Conservation (phyloP, 2,888 invertebrate genomes). For the Diloba caeruleocephala region DNA sequence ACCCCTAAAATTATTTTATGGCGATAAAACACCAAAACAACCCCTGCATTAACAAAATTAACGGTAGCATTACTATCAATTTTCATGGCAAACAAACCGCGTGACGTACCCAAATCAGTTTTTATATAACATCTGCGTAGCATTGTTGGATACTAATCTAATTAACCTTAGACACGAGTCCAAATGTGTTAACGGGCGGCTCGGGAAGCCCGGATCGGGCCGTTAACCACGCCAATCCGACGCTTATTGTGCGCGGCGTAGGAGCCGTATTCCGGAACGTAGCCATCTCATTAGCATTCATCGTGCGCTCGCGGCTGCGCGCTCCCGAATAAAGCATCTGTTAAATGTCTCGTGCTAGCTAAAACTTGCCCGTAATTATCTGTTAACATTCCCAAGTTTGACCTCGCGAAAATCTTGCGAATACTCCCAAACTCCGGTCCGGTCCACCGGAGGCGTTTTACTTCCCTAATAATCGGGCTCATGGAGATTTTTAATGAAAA, state of each 20-base stretch:
- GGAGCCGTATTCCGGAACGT: constrained; percentile 68
- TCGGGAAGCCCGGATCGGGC: constrained; percentile 68
- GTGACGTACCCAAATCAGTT: constrained; percentile 65
- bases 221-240: constrained; percentile 61
- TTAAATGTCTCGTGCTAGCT: constrained; percentile 88
- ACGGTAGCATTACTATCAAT: constrained; percentile 29
- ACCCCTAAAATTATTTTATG: neutral
- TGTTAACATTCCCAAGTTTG: constrained; percentile 89
- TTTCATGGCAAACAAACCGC: constrained; percentile 42
- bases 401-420: constrained; percentile 86
- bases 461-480: constrained; percentile 86
- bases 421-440: constrained; percentile 73
- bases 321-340: constrained; percentile 88
- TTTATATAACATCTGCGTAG: constrained; percentile 73
- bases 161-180: constrained; percentile 88
- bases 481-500: constrained; percentile 89
- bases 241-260: constrained; percentile 66
- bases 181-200: constrained; percentile 86
- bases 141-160: constrained; percentile 85
- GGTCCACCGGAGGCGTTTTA: constrained; percentile 85
- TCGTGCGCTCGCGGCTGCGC: constrained; percentile 85
- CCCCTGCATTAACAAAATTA: constrained; percentile 6
- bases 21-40: neutral
- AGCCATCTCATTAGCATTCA: constrained; percentile 85
- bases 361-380: constrained; percentile 88